Evolutionary conservation across 1,140 invertebrate genomes (phyloP).

Genomic region (Alviniconcha marisindica): DNA sequence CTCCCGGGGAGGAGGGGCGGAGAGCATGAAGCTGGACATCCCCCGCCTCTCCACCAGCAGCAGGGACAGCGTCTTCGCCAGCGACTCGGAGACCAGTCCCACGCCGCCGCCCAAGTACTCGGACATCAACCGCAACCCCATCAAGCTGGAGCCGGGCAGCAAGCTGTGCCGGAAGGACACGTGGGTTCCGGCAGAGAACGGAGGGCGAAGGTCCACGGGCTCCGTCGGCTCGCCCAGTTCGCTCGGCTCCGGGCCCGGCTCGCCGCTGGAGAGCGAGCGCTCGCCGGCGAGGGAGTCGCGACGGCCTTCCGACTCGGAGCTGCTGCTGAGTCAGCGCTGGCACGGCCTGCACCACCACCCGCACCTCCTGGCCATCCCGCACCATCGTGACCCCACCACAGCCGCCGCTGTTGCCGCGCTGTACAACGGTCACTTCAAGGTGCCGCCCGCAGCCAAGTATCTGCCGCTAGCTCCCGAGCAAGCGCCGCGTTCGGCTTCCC

Average conservation of each 20-base stretch:
- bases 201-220: constrained; percentile 29
- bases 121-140: constrained; percentile 39
- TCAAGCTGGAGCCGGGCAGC: constrained; percentile 32
- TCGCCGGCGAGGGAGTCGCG: constrained; percentile 29
- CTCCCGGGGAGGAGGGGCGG: not conserved
- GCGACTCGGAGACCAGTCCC: constrained; percentile 30
- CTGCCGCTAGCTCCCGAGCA: constrained; percentile 15
- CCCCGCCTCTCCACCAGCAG: constrained; percentile 37
- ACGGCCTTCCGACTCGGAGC: constrained; percentile 31
- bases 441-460: constrained; percentile 28
- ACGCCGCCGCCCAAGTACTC: constrained; percentile 33
- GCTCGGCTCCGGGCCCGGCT: constrained; percentile 29
- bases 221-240: constrained; percentile 35
- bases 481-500: constrained; percentile 5
- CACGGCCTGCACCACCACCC: constrained; percentile 17
- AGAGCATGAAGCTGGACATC: constrained; percentile 34
- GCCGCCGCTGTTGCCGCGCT: constrained; percentile 10
- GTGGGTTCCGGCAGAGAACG: constrained; percentile 2
- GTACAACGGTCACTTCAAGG: constrained; percentile 39
- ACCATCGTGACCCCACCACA: not conserved
- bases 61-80: constrained; percentile 38
- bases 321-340: constrained; percentile 29
- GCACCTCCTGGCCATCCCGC: constrained; percentile 24
- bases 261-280: constrained; percentile 29
- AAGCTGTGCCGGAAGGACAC: constrained; percentile 30